phyloP scores from a whole-genome alignment of 2,797 vertebrate species.

The Hemibagrus guttatus region DNA sequence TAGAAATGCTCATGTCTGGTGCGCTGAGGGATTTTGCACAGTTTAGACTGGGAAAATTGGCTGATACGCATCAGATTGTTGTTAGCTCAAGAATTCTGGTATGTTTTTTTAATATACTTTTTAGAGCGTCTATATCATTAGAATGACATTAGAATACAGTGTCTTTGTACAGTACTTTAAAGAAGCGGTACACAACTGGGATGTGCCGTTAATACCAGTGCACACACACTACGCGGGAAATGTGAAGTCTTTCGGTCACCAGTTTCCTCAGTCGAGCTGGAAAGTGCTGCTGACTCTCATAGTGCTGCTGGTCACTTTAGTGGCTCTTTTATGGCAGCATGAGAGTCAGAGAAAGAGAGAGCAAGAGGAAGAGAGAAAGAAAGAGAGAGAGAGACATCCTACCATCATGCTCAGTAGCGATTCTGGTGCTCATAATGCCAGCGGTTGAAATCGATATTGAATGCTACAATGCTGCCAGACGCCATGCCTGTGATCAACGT shows the following conservation, averaged over 20 bases:
- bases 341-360: not conserved
- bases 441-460: conserved; percentile 99
- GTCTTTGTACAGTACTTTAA: conserved; percentile 38
- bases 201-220: conserved; percentile 21
- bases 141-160: not conserved
- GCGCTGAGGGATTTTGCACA: conserved; percentile 39
- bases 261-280: not conserved
- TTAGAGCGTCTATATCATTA: not conserved
- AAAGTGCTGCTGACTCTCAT: not conserved
- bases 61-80: not conserved
- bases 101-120: not conserved
- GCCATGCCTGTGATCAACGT: conserved; percentile 98
- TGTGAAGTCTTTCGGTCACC: not conserved
- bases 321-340: not conserved
- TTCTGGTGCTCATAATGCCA: conserved; percentile 99
- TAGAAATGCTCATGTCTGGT: conserved; percentile 44
- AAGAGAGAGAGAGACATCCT: not conserved
- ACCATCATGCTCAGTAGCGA: conserved; percentile 81
- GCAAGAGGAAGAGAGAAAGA: no score
- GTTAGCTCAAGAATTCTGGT: conserved; percentile 10
- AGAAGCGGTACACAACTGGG: conserved; percentile 13
- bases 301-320: not conserved
- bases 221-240: not conserved
- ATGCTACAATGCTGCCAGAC: conserved; percentile 97
- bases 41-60: conserved; percentile 32